Conservation (phyloP, 2,888 invertebrate species). For the Drosophila anceps region DNA sequence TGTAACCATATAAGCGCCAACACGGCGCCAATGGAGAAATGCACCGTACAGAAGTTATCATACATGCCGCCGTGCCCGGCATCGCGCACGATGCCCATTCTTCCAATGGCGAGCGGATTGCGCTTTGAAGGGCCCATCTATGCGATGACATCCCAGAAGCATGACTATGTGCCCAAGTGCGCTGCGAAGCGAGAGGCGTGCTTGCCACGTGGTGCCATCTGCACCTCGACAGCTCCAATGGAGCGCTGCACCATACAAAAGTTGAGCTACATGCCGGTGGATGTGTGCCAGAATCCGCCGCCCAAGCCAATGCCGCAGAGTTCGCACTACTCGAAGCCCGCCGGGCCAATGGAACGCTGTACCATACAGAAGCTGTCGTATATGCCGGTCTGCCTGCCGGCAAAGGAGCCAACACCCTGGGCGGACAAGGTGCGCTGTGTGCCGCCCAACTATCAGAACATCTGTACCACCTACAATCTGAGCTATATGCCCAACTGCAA, state of each 20-base stretch:
- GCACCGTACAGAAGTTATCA: constrained; percentile 86
- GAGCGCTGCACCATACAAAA: constrained; percentile 83
- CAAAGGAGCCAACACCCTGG: constrained; percentile 84
- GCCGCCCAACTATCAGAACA: constrained; percentile 80
- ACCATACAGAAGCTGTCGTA: constrained; percentile 87
- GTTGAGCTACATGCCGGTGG: constrained; percentile 83
- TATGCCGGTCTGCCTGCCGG: constrained; percentile 85
- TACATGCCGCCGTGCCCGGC: constrained; percentile 81
- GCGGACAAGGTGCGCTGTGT: constrained; percentile 76
- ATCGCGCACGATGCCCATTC: constrained; percentile 75
- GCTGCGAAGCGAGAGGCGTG: constrained; percentile 82
- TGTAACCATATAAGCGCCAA: constrained; percentile 85
- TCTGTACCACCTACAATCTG: constrained; percentile 84
- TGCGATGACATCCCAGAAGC: constrained; percentile 90
- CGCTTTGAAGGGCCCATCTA: constrained; percentile 88
- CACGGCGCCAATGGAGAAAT: constrained; percentile 86
- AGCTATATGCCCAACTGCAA: constrained; percentile 84
- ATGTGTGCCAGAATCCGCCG: constrained; percentile 82
- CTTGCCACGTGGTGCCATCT: constrained; percentile 69
- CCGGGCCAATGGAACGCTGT: constrained; percentile 80
- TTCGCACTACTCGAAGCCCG: constrained; percentile 68
- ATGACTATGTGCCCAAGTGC: constrained; percentile 90
- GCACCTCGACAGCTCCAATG: constrained; percentile 75
- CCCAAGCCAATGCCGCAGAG: constrained; percentile 77
- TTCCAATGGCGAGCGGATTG: constrained; percentile 79